Percentiles rank a stretch among this genome's conserved stretches.
phyloP scores from a whole-genome alignment of 2,888 invertebrate species.

The Drosophila eohydei region DNA sequence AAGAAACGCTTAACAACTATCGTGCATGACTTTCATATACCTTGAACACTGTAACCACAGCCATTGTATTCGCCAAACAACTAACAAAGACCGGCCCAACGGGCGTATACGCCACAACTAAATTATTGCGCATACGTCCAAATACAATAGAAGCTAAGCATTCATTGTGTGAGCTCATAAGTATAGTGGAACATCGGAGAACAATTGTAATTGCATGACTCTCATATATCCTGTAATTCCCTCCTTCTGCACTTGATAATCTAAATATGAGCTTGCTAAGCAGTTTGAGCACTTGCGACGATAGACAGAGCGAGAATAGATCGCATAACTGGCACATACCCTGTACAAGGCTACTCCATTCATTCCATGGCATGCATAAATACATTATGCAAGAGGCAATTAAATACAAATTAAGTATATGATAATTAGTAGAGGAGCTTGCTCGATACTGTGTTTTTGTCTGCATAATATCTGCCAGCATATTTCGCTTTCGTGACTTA shows the following conservation, averaged over 20 bases:
- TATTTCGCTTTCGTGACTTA: not conserved
- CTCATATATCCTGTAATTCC: not conserved
- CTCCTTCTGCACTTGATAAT: too few relatives aligned
- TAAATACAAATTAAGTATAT: not conserved
- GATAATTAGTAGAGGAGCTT: not conserved
- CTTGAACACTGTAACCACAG: not conserved
- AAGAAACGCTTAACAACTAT: not conserved
- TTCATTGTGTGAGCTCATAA: constrained; percentile 1
- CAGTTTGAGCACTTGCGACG: too few relatives aligned
- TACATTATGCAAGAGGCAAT: not conserved
- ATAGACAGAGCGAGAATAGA: too few relatives aligned
- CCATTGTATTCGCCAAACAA: constrained; percentile 1
- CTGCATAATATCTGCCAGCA: too few relatives aligned
- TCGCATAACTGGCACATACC: not conserved
- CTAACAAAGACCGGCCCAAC: not conserved
- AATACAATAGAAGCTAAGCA: not conserved
- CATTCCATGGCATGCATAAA: too few relatives aligned
- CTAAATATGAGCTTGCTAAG: not conserved
- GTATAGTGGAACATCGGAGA: not conserved
- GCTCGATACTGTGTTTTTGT: too few relatives aligned
- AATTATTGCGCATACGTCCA: constrained; percentile 1
- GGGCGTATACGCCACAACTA: constrained; percentile 9
- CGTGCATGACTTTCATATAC: not conserved
- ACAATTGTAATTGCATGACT: not conserved
- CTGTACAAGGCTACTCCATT: not conserved